Base-by-base conservation (phyloP, 2,113 vertebrate genomes). In the Papio anubis region DNA sequence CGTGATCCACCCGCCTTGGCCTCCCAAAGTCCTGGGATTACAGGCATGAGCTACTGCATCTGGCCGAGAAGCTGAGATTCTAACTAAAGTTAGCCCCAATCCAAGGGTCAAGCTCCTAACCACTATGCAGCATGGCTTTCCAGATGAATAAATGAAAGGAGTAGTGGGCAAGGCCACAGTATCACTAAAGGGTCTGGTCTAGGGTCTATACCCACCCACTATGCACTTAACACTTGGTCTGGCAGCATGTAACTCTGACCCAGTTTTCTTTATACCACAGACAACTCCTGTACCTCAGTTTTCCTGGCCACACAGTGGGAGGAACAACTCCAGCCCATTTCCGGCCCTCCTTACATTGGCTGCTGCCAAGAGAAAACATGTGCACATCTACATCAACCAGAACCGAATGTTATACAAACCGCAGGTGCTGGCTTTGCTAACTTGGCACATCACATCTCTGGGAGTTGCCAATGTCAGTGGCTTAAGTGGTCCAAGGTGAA, bases 371-470 rank as follows among this genome's bases (percentile, higher is more conserved):
- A 90, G n/a, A 92, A 17, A 96, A 72, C 48, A 88, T 73, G 92
- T 83, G 2, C 64, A 79, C 35, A 50, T 48, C 88, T 84, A 35
- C 4, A 79, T 55, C 61, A 94, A 55, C 81, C 84, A 90, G 55
- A 94, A 89, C 13, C 21, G 40, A 95, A 81, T 68, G 66, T 30
- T 52, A 93, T n/a, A 93, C 50, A 88, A 96, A 84, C 45, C 4
- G 0, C 75, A 92, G 88, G 96, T 89, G 57, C 83, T 92, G 50
- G 73, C 52, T 89, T 87, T 96, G 93, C 87, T 95, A 95, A 87
- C 57, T 57, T 95, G 92, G 70, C 50, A 80, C 35, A 73, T 52
- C 55, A 23, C 14, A 80, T 57, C 52, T 83, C 85, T 91, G 57
- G 57, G 52, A 87, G 55, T 18, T 89, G 52, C 83, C 75, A 45